A percentile compares a stretch with the other conserved stretches of the same genome.
Conservation (phyloP, 2,888 invertebrate genomes). For the Dysmachus trigonus region DNA sequence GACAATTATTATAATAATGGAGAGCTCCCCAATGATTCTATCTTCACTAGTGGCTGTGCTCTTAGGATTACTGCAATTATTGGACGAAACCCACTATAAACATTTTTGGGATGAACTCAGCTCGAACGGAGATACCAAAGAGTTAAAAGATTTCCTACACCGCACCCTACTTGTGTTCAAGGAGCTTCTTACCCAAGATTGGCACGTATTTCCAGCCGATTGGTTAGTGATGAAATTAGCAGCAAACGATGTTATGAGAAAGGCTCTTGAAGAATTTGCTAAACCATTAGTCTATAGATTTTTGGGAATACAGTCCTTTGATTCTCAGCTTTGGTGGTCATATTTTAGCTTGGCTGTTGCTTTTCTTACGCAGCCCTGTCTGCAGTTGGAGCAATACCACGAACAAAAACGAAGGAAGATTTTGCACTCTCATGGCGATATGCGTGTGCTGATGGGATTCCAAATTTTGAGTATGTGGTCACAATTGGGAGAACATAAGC, state of each 20-base stretch:
- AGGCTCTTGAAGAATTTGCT: conserved; percentile 86
- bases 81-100: conserved; percentile 89
- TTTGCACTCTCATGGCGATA: conserved; percentile 83
- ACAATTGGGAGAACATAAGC: conserved; percentile 85
- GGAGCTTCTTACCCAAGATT: conserved; percentile 62
- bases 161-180: conserved; percentile 74
- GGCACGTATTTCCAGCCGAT: conserved; percentile 77
- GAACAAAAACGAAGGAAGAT: conserved; percentile 81
- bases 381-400: conserved; percentile 84
- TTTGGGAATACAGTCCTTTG: conserved; percentile 78
- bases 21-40: conserved; percentile 75
- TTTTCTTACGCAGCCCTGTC: conserved; percentile 80
- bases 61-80: conserved; percentile 82
- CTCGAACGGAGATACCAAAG: conserved; percentile 73
- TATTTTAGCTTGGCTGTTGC: conserved; percentile 84
- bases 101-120: conserved; percentile 84
- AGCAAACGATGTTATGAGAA: conserved; percentile 84
- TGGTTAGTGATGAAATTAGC: conserved; percentile 92
- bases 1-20: conserved; percentile 82
- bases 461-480: conserved; percentile 94
- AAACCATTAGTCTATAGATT: conserved; percentile 87
- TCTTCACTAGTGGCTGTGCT: conserved; percentile 86
- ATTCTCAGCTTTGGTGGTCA: conserved; percentile 78
- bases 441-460: conserved; percentile 92
- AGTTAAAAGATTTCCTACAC: conserved; percentile 85